phyloP scores from a whole-genome alignment of 2,113 vertebrate genomes.

The Cervus canadensis region DNA sequence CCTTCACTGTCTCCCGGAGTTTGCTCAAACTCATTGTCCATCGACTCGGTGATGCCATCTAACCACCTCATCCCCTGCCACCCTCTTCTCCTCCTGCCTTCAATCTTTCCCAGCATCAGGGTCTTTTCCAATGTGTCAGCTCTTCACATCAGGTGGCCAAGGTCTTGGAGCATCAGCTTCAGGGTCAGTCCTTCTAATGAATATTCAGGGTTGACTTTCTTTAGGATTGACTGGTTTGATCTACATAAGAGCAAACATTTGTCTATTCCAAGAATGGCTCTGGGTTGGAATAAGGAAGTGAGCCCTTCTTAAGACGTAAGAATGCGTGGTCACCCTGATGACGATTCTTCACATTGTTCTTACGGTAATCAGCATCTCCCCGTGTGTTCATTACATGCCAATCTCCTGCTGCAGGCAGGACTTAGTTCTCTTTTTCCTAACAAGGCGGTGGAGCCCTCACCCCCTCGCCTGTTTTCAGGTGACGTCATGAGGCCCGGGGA shows the following conservation, averaged over 20 bases:
- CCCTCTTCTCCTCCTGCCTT: background rate
- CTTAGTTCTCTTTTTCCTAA: background rate
- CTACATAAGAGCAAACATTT: background rate
- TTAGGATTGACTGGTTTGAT: background rate
- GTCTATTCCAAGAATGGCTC: background rate
- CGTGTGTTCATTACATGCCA: rapidly evolving
- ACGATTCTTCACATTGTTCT: rapidly evolving
- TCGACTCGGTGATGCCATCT: background rate
- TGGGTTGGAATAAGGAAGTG: background rate
- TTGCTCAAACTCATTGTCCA: background rate
- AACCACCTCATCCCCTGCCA: background rate
- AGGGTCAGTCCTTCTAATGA: background rate
- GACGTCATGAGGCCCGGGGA: background rate
- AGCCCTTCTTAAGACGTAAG: background rate
- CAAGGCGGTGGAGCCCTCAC: background rate
- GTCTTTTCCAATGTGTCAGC: background rate
- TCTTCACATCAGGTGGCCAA: background rate
- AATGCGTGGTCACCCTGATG: background rate
- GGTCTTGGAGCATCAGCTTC: background rate
- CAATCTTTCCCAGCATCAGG: background rate
- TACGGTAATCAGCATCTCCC: too few relatives aligned
- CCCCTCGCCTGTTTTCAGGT: background rate
- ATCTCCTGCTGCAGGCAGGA: background rate
- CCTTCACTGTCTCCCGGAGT: background rate
- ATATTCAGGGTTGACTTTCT: background rate